phyloP scores from a whole-genome alignment of 2,797 vertebrate species.

The Phoxinus dragarum region DNA sequence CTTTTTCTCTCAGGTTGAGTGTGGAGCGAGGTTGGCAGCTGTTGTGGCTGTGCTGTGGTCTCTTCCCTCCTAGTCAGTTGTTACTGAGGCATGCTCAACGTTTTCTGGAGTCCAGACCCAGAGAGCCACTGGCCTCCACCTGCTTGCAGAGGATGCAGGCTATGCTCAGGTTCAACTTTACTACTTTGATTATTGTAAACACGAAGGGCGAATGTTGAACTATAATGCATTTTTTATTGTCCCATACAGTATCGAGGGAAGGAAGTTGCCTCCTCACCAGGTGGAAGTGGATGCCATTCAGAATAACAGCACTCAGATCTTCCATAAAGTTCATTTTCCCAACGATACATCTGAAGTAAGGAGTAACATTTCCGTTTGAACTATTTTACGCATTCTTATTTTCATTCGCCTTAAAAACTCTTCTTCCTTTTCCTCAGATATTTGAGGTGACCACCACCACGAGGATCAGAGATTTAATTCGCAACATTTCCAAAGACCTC shows the following conservation, averaged over 20 bases:
- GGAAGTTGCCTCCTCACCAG: conserved; percentile 88
- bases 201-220: background rate
- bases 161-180: conserved; percentile 82
- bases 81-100: conserved; percentile 82
- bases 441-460: conserved; percentile 85
- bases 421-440: conserved; percentile 71
- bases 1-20: conserved; percentile 79
- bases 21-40: conserved; percentile 92
- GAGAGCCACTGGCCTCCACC: conserved; percentile 76
- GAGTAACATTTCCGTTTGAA: background rate
- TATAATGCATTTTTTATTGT: background rate
- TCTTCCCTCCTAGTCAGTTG: conserved; percentile 84
- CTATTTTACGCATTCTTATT: background rate
- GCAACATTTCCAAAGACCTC: conserved; percentile 75
- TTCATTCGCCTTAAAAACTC: background rate
- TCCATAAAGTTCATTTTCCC: conserved; percentile 90
- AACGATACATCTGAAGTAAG: conserved; percentile 83
- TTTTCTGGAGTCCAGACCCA: conserved; percentile 87
- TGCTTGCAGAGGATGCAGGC: conserved; percentile 84
- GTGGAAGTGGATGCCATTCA: conserved; percentile 91
- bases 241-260: conserved; percentile 79
- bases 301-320: conserved; percentile 86
- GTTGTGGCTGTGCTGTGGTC: conserved; percentile 91
- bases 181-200: background rate
- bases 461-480: conserved; percentile 83